A percentile compares a stretch with the other conserved stretches of the same genome.
These are phyloP conservation scores for Gopherus evgoodei DNA, from an alignment of 2,113 vertebrate species.

Conservation along the genomic window DNA sequence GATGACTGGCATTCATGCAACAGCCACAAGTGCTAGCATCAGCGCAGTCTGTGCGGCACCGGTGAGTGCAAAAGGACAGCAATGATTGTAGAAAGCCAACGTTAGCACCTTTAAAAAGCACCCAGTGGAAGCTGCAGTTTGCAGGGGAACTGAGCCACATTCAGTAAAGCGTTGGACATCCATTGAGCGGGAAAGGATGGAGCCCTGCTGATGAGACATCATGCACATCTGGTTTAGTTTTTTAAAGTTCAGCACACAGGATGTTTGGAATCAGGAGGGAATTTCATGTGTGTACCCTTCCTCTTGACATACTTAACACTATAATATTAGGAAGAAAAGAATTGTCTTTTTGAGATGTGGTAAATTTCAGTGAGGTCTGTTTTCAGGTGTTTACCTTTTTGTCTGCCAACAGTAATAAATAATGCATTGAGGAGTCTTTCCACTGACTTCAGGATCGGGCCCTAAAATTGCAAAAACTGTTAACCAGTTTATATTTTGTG, in stretches of 20 bases:
- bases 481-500: neutral
- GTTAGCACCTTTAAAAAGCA: neutral
- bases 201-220: neutral
- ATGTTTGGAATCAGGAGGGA: neutral
- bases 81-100: neutral
- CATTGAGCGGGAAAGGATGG: rapidly evolving
- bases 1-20: neutral
- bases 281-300: neutral
- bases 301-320: neutral
- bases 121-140: neutral
- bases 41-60: neutral
- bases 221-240: neutral
- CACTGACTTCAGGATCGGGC: neutral
- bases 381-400: neutral
- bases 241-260: neutral
- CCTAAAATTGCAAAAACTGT: neutral
- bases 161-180: neutral
- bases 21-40: neutral
- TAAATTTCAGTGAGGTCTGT: neutral
- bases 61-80: constrained; percentile 28
- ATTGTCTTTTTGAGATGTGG: rapidly evolving
- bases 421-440: neutral
- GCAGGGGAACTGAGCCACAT: neutral
- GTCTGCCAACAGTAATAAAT: constrained; percentile 10
- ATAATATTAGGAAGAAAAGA: neutral